Evolutionary conservation across 1,140 invertebrate genomes (phyloP).

Genomic region (Hetaerina americana): DNA sequence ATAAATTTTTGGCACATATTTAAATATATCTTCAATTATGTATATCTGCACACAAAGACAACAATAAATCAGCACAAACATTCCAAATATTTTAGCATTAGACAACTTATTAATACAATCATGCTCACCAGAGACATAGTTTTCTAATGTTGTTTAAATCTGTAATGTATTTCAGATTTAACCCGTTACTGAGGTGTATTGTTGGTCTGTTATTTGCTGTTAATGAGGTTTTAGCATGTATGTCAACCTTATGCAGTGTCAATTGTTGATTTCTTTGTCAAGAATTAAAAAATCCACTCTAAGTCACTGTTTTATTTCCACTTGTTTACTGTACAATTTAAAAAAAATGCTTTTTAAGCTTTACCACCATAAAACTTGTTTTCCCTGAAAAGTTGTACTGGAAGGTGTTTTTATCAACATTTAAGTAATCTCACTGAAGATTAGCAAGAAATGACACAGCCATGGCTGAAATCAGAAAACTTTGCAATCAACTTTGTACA

Average conservation of each 20-base stretch:
- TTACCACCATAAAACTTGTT: no score
- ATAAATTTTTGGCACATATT: background rate
- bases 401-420: no score
- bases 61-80: background rate
- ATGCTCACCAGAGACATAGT: background rate
- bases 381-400: no score
- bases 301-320: background rate
- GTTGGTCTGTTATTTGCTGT: background rate
- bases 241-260: background rate
- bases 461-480: no score
- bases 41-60: background rate
- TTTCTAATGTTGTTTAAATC: background rate
- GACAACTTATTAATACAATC: background rate
- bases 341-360: no score
- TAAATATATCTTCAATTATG: background rate
- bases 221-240: background rate
- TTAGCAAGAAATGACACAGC: no score
- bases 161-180: background rate
- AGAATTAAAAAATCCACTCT: background rate
- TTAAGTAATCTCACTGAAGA: no score
- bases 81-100: background rate
- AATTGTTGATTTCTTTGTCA: background rate
- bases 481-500: no score
- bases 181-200: background rate
- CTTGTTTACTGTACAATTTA: no score